A percentile compares a stretch with the other conserved stretches of the same genome.
These are phyloP conservation scores for Neria commutata DNA, from an alignment of 2,888 invertebrate species.

Conservation along the genomic window DNA sequence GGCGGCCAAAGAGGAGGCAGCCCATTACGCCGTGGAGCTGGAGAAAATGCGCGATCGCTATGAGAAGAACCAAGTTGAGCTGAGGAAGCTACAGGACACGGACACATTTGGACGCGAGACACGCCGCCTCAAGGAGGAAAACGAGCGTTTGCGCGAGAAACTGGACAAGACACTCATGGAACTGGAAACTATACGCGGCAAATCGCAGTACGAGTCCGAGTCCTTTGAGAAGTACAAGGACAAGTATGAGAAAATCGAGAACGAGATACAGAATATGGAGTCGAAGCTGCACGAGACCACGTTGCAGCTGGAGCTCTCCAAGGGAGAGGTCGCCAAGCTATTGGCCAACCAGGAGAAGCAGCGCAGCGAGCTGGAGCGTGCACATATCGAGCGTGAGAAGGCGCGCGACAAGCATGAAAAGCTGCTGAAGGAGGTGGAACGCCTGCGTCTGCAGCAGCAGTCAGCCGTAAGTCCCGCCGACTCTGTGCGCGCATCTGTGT, in stretches of 20 bases:
- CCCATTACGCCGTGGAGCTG: slow-evolving; percentile 82
- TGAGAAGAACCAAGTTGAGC: slow-evolving; percentile 81
- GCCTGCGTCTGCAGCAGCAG: slow-evolving; percentile 64
- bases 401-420: slow-evolving; percentile 86
- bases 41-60: slow-evolving; percentile 92
- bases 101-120: slow-evolving; percentile 81
- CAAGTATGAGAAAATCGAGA: slow-evolving; percentile 75
- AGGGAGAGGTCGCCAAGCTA: slow-evolving; percentile 78
- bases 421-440: slow-evolving; percentile 70
- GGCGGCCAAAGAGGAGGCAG: slow-evolving; percentile 88
- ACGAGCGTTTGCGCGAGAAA: slow-evolving; percentile 79
- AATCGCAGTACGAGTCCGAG: slow-evolving; percentile 78
- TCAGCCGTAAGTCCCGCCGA: slow-evolving; percentile 63
- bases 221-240: slow-evolving; percentile 78
- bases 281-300: slow-evolving; percentile 78
- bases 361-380: slow-evolving; percentile 78
- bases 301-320: slow-evolving; percentile 79
- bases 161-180: slow-evolving; percentile 82
- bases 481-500: slow-evolving; percentile 63
- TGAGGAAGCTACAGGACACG: slow-evolving; percentile 81
- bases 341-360: slow-evolving; percentile 79
- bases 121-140: slow-evolving; percentile 78
- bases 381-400: slow-evolving; percentile 88
- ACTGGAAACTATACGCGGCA: slow-evolving; percentile 79
- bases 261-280: slow-evolving; percentile 78